Evolutionary conservation across 2,797 vertebrate species (phyloP).

Genomic region (Phrynocephalus vlangalii): DNA sequence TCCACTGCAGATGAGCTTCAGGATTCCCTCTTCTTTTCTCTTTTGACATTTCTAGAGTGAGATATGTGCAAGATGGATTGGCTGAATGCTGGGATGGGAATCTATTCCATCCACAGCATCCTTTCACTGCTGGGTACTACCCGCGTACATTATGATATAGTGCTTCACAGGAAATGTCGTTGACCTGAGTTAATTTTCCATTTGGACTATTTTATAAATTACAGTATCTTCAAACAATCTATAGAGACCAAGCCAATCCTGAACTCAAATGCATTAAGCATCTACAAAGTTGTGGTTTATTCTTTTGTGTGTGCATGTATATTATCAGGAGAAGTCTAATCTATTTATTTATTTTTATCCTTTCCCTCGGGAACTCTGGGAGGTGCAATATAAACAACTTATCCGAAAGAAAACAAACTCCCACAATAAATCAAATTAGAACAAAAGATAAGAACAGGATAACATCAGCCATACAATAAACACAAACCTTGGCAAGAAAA

Average conservation of each 20-base stretch:
- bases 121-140: not conserved
- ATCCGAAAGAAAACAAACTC: no score
- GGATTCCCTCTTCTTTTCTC: not conserved
- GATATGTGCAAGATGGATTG: not conserved
- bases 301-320: slow-evolving; percentile 6
- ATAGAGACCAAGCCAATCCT: not conserved
- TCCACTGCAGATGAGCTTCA: not conserved
- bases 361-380: no score
- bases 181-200: not conserved
- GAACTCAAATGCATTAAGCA: not conserved
- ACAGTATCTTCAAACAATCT: not conserved
- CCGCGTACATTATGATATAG: not conserved
- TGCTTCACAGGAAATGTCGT: not conserved
- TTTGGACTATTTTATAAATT: not conserved
- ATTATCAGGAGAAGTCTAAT: not conserved
- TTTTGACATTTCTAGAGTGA: not conserved
- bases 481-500: no score
- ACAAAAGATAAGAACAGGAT: no score
- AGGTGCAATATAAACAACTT: no score
- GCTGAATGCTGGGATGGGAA: not conserved
- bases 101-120: not conserved
- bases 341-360: no score
- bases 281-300: not conserved
- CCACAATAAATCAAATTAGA: no score
- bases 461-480: no score